Evolutionary conservation across 2,888 invertebrate species (phyloP).

Genomic region (Athalia rosae): DNA sequence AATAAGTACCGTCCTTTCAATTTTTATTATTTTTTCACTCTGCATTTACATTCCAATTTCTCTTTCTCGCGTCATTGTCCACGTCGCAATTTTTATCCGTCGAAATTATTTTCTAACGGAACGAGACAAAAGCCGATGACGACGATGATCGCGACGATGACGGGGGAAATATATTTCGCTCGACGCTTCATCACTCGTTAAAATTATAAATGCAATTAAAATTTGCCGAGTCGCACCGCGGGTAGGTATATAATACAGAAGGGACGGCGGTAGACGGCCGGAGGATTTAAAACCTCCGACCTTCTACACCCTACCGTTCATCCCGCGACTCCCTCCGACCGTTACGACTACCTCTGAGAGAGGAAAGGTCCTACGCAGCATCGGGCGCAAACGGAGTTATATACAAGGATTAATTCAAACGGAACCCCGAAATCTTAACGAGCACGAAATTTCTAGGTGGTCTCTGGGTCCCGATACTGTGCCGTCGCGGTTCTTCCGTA

Average conservation of each 20-base stretch:
- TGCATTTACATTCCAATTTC: neutral
- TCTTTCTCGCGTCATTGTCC: neutral
- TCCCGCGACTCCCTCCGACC: too few species aligned
- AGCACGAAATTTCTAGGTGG: neutral
- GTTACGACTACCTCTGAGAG: too few species aligned
- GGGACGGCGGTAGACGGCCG: too few species aligned
- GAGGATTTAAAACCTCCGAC: too few species aligned
- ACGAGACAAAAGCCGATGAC: too few species aligned
- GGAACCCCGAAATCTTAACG: neutral
- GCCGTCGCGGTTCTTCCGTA: too few species aligned
- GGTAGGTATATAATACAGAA: neutral
- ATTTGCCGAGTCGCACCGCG: neutral
- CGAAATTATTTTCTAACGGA: neutral
- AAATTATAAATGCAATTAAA: constrained; percentile 6
- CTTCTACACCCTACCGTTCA: too few species aligned
- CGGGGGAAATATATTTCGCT: neutral
- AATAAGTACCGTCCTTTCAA: too few species aligned
- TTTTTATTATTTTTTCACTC: neutral
- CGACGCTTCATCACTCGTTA: neutral
- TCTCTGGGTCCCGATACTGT: neutral
- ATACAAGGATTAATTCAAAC: neutral
- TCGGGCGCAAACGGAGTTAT: too few species aligned
- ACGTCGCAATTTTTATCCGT: neutral
- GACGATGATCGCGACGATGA: too few species aligned
- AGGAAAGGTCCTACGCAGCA: too few species aligned